A percentile compares a stretch with the other conserved stretches of the same genome.
These are phyloP conservation scores for Limnephilus auricula DNA, from an alignment of 2,888 invertebrate genomes.

Conservation along the genomic window DNA sequence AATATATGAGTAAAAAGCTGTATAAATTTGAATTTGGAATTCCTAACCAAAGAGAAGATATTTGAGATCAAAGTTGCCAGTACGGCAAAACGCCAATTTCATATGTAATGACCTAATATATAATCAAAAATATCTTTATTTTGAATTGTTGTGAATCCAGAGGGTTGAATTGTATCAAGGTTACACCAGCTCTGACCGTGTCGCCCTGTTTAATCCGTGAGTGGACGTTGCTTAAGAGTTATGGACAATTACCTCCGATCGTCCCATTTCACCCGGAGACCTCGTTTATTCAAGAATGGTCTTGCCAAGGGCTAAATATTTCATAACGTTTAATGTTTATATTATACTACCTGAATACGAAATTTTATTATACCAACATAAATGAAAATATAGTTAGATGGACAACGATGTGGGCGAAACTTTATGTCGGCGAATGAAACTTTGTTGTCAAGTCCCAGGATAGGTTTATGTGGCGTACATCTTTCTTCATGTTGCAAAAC, in stretches of 20 bases:
- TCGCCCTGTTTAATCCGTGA: conserved; percentile 7
- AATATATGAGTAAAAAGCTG: too few relatives aligned
- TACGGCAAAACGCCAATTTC: too few relatives aligned
- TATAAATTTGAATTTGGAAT: too few relatives aligned
- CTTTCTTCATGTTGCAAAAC: background rate
- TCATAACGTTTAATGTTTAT: conserved; percentile 17
- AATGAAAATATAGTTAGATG: background rate
- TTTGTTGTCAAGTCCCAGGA: background rate
- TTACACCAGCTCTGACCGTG: conserved; percentile 6
- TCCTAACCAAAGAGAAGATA: too few relatives aligned
- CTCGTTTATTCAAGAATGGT: conserved; percentile 28
- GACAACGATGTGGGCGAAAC: background rate
- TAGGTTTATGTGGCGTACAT: background rate
- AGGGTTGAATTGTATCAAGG: conserved; percentile 8
- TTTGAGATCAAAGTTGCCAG: too few relatives aligned
- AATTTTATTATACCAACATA: background rate
- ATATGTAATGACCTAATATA: too few relatives aligned
- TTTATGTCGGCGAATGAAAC: background rate
- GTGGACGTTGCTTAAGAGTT: conserved; percentile 40
- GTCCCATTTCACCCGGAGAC: conserved; percentile 35
- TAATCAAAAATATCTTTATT: too few relatives aligned
- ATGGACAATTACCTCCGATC: conserved; percentile 29
- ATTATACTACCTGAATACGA: background rate
- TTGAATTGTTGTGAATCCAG: too few relatives aligned
- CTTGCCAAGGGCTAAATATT: conserved; percentile 27